Percentiles rank a stretch among this genome's conserved stretches.
Evolutionary conservation across 1,140 invertebrate species (phyloP).

Genomic region (Ceratina japonica): DNA sequence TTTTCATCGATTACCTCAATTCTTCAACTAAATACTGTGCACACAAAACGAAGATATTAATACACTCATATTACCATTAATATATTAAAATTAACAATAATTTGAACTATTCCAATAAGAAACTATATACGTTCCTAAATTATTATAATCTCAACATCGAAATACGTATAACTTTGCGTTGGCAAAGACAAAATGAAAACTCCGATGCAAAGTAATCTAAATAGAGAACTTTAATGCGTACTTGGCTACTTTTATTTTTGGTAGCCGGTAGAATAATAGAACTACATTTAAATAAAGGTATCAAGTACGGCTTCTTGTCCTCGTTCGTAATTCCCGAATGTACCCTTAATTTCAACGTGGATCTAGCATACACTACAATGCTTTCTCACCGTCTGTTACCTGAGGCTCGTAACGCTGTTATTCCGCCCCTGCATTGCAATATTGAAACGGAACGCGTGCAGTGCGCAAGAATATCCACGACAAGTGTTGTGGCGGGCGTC

Average conservation of each 20-base stretch:
- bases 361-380: not conserved
- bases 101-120: not conserved
- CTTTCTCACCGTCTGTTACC: not conserved
- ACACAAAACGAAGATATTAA: not conserved
- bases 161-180: not conserved
- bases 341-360: not conserved
- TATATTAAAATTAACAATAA: not conserved
- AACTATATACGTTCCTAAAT: not conserved
- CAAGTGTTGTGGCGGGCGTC: slow-evolving; percentile 45
- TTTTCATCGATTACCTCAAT: too few species aligned
- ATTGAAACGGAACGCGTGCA: slow-evolving; percentile 19
- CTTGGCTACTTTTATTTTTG: slow-evolving; percentile 28
- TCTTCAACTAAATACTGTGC: too few species aligned
- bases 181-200: not conserved
- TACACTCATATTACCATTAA: not conserved
- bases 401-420: slow-evolving; percentile 11
- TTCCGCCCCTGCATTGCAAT: slow-evolving; percentile 16
- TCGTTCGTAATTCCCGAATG: slow-evolving; percentile 33
- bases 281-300: slow-evolving; percentile 42
- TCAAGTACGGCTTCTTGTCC: slow-evolving; percentile 38
- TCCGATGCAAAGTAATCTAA: not conserved
- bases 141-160: too few species aligned
- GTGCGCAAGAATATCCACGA: slow-evolving; percentile 29
- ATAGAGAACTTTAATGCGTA: not conserved
- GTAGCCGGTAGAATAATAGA: not conserved